Evolutionary conservation across 2,113 vertebrate species (phyloP).

Genomic region (Dissostichus mawsoni): DNA sequence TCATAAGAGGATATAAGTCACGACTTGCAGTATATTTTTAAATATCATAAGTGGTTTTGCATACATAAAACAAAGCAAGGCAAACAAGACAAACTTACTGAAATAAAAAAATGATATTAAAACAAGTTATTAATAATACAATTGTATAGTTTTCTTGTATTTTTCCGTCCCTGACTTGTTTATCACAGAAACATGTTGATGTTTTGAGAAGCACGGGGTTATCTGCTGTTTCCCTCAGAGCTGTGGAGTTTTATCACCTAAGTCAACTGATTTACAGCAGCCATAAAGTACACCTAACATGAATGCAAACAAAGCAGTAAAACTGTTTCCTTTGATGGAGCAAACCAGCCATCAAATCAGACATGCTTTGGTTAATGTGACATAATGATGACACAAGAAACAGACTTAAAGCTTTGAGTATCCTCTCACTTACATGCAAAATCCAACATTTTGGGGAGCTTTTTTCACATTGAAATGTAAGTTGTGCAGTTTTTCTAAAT

Average conservation of each 20-base stretch:
- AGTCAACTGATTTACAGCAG: conserved; percentile 20
- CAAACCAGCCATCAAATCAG: conserved; percentile 6
- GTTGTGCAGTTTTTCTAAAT: too few relatives aligned
- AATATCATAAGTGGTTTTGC: too few relatives aligned
- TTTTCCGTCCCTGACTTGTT: background rate
- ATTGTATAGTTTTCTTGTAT: too few relatives aligned
- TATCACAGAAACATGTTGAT: background rate
- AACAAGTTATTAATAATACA: too few relatives aligned
- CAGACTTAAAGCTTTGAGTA: background rate
- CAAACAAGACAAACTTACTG: too few relatives aligned
- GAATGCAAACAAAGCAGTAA: conserved; percentile 28
- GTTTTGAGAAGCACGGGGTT: background rate
- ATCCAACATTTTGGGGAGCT: background rate
- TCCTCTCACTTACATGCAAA: background rate
- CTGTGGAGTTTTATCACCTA: background rate
- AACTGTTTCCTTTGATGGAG: background rate
- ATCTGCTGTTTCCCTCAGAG: background rate
- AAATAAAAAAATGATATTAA: too few relatives aligned
- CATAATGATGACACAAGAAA: background rate
- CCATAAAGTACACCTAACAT: background rate
- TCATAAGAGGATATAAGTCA: too few relatives aligned
- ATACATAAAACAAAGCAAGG: too few relatives aligned
- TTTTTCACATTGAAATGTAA: too few relatives aligned
- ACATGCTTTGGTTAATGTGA: background rate
- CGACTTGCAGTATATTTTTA: too few relatives aligned